Percentiles rank a stretch among this genome's conserved stretches.
phyloP scores from a whole-genome alignment of 2,888 invertebrate genomes.

The Antheraea yamamai region DNA sequence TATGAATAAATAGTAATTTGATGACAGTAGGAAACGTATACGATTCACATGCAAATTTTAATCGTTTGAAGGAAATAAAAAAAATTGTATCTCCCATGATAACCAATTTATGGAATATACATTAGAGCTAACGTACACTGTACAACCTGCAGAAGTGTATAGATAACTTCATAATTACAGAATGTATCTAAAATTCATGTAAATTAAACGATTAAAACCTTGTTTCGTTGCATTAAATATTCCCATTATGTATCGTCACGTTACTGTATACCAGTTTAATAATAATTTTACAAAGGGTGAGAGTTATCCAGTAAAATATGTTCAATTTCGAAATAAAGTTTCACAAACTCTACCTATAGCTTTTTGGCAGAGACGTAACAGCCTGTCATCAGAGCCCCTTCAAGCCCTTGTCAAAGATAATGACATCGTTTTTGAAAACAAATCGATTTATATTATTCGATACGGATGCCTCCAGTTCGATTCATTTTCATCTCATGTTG shows the following conservation, averaged over 20 bases:
- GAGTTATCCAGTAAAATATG: not conserved
- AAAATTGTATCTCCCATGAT: not conserved
- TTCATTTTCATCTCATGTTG: conserved; percentile 62
- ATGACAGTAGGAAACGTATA: too few species aligned
- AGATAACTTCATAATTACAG: not conserved
- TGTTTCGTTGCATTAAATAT: not conserved
- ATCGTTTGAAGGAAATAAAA: not conserved
- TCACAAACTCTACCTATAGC: conserved; percentile 8
- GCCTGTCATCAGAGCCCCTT: conserved; percentile 56
- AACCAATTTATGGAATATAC: not conserved
- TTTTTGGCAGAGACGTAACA: conserved; percentile 48
- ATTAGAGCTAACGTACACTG: not conserved
- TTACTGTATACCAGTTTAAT: not conserved
- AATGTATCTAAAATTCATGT: not conserved
- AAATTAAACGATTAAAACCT: not conserved
- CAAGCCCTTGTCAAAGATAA: conserved; percentile 67
- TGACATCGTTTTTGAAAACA: conserved; percentile 73
- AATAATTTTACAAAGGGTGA: not conserved
- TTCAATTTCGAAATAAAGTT: conserved; percentile 5
- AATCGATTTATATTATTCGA: conserved; percentile 80
- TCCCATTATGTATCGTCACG: conserved; percentile 1
- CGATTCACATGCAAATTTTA: not conserved
- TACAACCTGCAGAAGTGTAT: not conserved
- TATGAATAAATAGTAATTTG: too few species aligned
- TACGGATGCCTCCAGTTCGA: conserved; percentile 66